phyloP scores from a whole-genome alignment of 2,113 vertebrate species.

The Gallinago media region DNA sequence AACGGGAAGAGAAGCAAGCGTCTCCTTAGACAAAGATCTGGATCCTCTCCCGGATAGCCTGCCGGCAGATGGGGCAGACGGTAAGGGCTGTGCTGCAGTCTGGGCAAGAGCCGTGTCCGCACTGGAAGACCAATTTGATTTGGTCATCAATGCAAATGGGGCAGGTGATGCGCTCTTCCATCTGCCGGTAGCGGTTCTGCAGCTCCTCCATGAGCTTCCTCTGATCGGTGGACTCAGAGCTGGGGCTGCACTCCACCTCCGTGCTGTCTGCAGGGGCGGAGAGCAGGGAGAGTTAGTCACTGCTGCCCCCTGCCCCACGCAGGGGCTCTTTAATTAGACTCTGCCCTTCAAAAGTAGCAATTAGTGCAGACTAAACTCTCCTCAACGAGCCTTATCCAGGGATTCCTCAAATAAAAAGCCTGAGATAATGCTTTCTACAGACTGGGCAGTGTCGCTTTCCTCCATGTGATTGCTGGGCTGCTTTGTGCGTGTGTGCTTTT shows the following conservation, averaged over 20 bases:
- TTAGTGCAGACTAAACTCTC: neutral
- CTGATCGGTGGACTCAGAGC: slow-evolving; percentile 84
- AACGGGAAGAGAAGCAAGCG: neutral
- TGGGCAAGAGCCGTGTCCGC: slow-evolving; percentile 94
- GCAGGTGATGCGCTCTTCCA: slow-evolving; percentile 99
- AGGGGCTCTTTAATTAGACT: neutral
- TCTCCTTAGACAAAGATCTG: slow-evolving; percentile 89
- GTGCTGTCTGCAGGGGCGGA: slow-evolving; percentile 86
- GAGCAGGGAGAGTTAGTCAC: neutral
- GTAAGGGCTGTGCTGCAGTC: slow-evolving; percentile 92
- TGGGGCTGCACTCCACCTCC: slow-evolving; percentile 87
- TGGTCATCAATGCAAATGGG: slow-evolving; percentile 99
- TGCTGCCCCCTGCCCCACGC: neutral
- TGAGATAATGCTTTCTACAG: neutral
- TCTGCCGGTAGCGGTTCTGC: slow-evolving; percentile 96
- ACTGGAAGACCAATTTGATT: slow-evolving; percentile 98
- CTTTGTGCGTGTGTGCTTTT: neutral
- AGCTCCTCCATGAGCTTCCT: slow-evolving; percentile 97
- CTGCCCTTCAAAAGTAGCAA: neutral
- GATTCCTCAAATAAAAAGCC: neutral
- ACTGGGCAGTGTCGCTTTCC: neutral
- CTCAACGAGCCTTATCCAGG: neutral
- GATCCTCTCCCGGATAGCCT: slow-evolving; percentile 95
- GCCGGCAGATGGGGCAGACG: slow-evolving; percentile 95
- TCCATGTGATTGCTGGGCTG: neutral